A percentile compares a stretch with the other conserved stretches of the same genome.
phyloP scores from a whole-genome alignment of 2,113 vertebrate species.

The Isichthys henryi region DNA sequence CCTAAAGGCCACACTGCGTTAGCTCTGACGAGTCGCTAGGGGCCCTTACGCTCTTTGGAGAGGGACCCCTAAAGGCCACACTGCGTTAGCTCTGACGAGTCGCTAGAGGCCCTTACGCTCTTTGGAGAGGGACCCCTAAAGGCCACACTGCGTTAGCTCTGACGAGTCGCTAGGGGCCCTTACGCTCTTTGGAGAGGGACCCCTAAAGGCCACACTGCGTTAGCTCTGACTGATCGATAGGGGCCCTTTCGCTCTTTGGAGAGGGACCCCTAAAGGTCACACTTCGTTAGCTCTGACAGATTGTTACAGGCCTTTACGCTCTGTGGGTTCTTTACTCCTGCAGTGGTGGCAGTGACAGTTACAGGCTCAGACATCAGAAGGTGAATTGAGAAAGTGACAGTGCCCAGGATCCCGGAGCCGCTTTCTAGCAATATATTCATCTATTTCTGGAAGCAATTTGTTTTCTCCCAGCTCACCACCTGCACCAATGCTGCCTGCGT shows the following conservation, averaged over 20 bases:
- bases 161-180: background rate
- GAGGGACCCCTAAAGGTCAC: too few species aligned
- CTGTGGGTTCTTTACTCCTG: background rate
- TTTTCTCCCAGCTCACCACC: background rate
- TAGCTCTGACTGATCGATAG: background rate
- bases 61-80: too few species aligned
- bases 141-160: background rate
- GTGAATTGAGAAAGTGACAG: background rate
- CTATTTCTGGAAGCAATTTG: background rate
- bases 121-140: too few species aligned
- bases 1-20: too few species aligned
- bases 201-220: background rate
- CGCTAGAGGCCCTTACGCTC: too few species aligned
- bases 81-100: too few species aligned
- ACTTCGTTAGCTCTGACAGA: too few species aligned
- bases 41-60: too few species aligned
- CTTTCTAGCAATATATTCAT: background rate
- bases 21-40: too few species aligned
- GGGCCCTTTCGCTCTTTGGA: too few species aligned
- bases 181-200: background rate
- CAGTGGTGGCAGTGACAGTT: background rate
- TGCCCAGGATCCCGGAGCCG: background rate
- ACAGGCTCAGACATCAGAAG: background rate
- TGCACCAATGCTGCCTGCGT: background rate
- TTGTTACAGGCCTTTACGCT: too few species aligned